A percentile compares a stretch with the other conserved stretches of the same genome.
phyloP scores from a whole-genome alignment of 2,797 vertebrate species.

The Crenichthys baileyi region DNA sequence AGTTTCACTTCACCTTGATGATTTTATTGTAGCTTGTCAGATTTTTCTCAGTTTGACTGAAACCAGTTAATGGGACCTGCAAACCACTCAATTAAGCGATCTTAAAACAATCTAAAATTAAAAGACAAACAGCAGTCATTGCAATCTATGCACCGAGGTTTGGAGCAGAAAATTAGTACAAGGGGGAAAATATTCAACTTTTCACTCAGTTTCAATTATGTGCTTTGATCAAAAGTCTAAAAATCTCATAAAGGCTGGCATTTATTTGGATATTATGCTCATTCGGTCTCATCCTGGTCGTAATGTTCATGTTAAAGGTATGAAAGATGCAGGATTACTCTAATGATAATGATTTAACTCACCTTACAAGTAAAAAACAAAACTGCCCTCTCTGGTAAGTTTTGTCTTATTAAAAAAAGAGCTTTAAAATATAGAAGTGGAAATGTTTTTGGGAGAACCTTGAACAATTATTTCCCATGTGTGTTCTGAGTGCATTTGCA shows the following conservation, averaged over 20 bases:
- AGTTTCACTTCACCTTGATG: conserved; percentile 20
- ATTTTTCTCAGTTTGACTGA: conserved; percentile 10
- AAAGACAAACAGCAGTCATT: conserved; percentile 2
- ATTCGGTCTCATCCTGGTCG: not conserved
- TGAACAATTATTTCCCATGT: not conserved
- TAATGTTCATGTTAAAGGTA: not conserved
- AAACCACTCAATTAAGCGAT: conserved; percentile 18
- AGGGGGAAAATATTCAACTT: conserved; percentile 21
- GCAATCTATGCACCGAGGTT: not conserved
- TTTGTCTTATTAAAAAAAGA: conserved; percentile 22
- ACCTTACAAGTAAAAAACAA: conserved; percentile 23
- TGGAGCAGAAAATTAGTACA: conserved; percentile 15
- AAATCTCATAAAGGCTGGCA: conserved; percentile 5
- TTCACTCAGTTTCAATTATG: conserved; percentile 12
- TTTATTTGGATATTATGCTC: not conserved
- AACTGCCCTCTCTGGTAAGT: conserved; percentile 26
- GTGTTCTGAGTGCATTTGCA: not conserved
- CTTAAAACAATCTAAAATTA: conserved; percentile 21
- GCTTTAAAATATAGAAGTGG: not conserved
- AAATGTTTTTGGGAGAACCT: not conserved
- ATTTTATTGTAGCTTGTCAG: conserved; percentile 8
- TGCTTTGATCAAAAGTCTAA: conserved; percentile 11
- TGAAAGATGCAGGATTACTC: not conserved
- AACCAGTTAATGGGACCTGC: not conserved
- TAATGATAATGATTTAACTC: conserved; percentile 25